Evolutionary conservation across 2,113 vertebrate species (phyloP), one percentile per base, ranked within the genome.

Genomic region (Neotoma lepida): DNA sequence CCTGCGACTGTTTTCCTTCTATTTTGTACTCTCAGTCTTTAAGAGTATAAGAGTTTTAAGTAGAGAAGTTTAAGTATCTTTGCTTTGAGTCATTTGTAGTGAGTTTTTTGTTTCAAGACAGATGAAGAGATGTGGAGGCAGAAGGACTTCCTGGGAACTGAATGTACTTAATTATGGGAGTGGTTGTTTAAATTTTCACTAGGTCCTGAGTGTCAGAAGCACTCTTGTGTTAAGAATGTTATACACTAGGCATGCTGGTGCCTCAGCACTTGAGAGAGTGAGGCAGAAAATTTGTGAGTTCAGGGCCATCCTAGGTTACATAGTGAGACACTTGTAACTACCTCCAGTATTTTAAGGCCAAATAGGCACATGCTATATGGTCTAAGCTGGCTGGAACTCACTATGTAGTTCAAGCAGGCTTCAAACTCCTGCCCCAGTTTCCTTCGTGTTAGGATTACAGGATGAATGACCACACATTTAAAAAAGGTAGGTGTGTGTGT

Each of bases 51-150:
- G 71, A 54, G 51, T 89, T 41, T 82, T 70, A 71, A n/a, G 15
- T 58, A 68, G 87, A 49, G 89, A 94, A 84, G 81, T 64, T 84
- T 44, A 84, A 84, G 81, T 39, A 84, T 15, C 39, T 84, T 84
- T 84, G 26, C 81, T 84, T 84, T 84, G 81, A 84, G 39, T 64
- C 28, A 33, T 84, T 81, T 84, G 28, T 64, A 84, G 39, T 18
- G 56, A 41, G 30, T 6, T 80, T 20, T 94, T 90, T 77, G 26
- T 85, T 88, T 93, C 35, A 90, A 66, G 74, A 76, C 44, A 68
- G 54, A 85, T 56, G 39, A 88, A 66, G 22, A 44, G 71, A 61
- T 71, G 56, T 84, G 58, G 24, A 76, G 70, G 17, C 28, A 94
- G 80, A 74, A 90, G 26, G 85, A 46, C 58, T 84, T 84, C 81